Conservation (phyloP, 2,888 invertebrate genomes). For the Didymodactylos carnosus region DNA sequence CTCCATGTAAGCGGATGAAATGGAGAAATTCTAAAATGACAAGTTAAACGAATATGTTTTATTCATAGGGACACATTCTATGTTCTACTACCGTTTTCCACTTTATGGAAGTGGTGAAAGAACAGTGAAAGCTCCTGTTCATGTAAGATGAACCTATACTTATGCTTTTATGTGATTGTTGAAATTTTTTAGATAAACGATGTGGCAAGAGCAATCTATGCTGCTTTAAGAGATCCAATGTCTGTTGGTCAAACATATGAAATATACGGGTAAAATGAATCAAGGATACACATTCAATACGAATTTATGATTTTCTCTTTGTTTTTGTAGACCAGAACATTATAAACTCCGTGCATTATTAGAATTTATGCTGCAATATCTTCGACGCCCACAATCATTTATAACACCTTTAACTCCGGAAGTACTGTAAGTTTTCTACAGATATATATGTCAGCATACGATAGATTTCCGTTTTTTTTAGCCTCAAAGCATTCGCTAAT, state of each 20-base stretch:
- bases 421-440: background rate
- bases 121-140: slow-evolving; percentile 11
- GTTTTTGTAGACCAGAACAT: slow-evolving; percentile 4
- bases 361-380: slow-evolving; percentile 5
- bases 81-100: background rate
- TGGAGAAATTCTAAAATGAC: no score
- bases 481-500: background rate
- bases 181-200: slow-evolving; percentile 3
- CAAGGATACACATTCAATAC: background rate
- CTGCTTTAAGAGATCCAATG: slow-evolving; percentile 1
- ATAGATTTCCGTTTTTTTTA: background rate
- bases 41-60: background rate
- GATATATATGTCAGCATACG: background rate
- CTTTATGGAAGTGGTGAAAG: slow-evolving; percentile 8
- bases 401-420: slow-evolving; percentile 9
- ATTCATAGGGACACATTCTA: background rate
- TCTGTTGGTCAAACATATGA: background rate
- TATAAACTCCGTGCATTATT: slow-evolving; percentile 13
- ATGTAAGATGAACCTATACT: background rate
- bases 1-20: no score
- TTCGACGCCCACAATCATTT: slow-evolving; percentile 1
- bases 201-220: slow-evolving; percentile 5
- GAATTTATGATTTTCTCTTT: background rate
- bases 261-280: background rate
- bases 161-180: background rate